These are phyloP conservation scores for Chunga burmeisteri DNA, from an alignment of 2,113 vertebrate species.

Conservation along the genomic window DNA sequence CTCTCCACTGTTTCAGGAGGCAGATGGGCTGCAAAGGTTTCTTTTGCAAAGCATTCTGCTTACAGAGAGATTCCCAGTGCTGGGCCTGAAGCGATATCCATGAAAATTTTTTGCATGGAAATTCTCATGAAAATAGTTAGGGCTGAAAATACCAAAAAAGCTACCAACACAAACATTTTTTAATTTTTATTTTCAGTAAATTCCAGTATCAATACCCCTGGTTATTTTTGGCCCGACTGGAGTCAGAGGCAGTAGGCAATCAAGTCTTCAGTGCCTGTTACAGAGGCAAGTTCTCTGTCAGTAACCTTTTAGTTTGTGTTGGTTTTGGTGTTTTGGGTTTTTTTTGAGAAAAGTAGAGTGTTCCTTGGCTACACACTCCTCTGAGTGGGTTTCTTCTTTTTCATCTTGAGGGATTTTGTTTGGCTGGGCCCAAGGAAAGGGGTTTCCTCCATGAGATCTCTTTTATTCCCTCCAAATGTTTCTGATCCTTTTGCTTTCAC, in stretches of 20 bases:
- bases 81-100: not conserved
- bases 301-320: not conserved
- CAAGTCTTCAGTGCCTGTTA: not conserved
- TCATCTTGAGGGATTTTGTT: not conserved
- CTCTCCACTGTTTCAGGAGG: not conserved
- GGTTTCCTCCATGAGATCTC: not conserved
- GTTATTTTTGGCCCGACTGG: constrained; percentile 35
- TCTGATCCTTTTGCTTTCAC: not conserved
- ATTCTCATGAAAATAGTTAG: constrained; percentile 17
- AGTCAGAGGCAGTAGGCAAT: not conserved
- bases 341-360: not conserved
- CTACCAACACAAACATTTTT: not conserved
- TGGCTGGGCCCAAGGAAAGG: not conserved
- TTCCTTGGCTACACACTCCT: not conserved
- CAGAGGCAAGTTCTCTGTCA: not conserved
- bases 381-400: not conserved
- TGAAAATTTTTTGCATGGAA: not conserved
- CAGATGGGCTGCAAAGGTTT: not conserved
- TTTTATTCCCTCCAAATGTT: not conserved
- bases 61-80: not conserved
- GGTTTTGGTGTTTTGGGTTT: not conserved
- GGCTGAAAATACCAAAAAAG: constrained; percentile 15
- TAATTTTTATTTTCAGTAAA: constrained; percentile 22
- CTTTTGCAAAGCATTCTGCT: not conserved
- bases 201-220: constrained; percentile 19